Conservation (phyloP, 64 coral and sea anemone genomes). For the Montipora efflorescens region DNA sequence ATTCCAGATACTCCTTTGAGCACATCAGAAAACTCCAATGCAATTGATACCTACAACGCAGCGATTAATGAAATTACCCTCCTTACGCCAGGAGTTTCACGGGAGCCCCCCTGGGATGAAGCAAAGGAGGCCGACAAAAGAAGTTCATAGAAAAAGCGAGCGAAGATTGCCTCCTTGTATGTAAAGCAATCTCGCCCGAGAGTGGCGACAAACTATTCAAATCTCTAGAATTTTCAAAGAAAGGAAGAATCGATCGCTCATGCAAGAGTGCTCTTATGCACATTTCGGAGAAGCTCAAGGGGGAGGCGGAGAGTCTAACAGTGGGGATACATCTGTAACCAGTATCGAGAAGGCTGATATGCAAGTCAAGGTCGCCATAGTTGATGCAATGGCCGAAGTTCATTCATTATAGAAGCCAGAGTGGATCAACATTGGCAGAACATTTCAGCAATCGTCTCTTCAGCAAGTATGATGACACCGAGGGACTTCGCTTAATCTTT, state of each 20-base stretch:
- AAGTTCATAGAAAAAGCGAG: constrained; percentile 25
- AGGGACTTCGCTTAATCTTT: no score
- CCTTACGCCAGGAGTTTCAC: background rate
- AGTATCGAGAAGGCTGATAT: no score
- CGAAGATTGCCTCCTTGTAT: background rate
- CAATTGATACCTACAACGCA: background rate
- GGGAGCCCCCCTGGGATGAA: background rate
- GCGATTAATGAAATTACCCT: constrained; percentile 18
- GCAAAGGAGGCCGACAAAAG: background rate
- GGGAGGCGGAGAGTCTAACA: no score
- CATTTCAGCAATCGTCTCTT: no score
- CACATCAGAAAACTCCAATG: background rate
- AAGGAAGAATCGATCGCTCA: background rate
- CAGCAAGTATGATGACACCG: no score
- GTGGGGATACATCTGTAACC: no score
- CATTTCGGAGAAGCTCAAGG: no score
- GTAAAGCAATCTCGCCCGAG: background rate
- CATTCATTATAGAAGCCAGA: no score
- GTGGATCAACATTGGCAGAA: no score
- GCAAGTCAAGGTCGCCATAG: no score
- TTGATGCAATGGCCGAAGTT: no score
- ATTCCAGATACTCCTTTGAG: constrained; percentile 8
- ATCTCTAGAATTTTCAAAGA: background rate
- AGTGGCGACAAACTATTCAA: background rate
- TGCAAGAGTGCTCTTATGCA: no score